Conservation (phyloP, 2,888 invertebrate species). For the Phanerotoma sp. region DNA sequence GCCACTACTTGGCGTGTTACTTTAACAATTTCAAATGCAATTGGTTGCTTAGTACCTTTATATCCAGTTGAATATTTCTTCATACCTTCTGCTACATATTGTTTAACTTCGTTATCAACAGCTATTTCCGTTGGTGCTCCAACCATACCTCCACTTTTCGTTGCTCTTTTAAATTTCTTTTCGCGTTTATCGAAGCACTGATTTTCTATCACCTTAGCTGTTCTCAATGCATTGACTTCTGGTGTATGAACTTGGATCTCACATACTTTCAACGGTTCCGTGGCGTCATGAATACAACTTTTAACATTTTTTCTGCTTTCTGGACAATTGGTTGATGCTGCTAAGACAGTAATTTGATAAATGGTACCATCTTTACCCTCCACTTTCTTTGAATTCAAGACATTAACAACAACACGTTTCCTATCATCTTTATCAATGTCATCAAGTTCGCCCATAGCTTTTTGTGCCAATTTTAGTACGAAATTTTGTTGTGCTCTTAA, state of each 20-base stretch:
- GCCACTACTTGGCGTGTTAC: constrained; percentile 61
- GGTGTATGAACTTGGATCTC: constrained; percentile 59
- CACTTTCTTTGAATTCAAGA: constrained; percentile 56
- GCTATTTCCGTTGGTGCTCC: constrained; percentile 30
- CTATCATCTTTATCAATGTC: constrained; percentile 59
- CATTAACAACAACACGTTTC: constrained; percentile 58
- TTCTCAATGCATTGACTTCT: constrained; percentile 42
- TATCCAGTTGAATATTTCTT: constrained; percentile 38
- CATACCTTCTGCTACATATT: constrained; percentile 35
- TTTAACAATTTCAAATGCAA: constrained; percentile 57
- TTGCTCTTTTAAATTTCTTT: constrained; percentile 24
- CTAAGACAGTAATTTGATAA: constrained; percentile 54
- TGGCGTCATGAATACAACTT: constrained; percentile 35
- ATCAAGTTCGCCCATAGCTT: constrained; percentile 59
- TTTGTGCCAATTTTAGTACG: constrained; percentile 56
- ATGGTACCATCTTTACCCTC: constrained; percentile 49
- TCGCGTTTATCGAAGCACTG: constrained; percentile 56
- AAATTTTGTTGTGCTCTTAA: constrained; percentile 39
- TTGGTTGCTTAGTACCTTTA: constrained; percentile 37
- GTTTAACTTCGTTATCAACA: constrained; percentile 35
- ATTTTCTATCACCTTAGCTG: constrained; percentile 59
- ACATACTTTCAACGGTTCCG: constrained; percentile 59
- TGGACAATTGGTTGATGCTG: constrained; percentile 58
- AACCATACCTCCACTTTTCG: background rate
- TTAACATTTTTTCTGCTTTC: constrained; percentile 34